Percentiles rank a stretch among this genome's conserved stretches.
phyloP scores from a whole-genome alignment of 1,140 invertebrate genomes.

The Drosophila seguyi region DNA sequence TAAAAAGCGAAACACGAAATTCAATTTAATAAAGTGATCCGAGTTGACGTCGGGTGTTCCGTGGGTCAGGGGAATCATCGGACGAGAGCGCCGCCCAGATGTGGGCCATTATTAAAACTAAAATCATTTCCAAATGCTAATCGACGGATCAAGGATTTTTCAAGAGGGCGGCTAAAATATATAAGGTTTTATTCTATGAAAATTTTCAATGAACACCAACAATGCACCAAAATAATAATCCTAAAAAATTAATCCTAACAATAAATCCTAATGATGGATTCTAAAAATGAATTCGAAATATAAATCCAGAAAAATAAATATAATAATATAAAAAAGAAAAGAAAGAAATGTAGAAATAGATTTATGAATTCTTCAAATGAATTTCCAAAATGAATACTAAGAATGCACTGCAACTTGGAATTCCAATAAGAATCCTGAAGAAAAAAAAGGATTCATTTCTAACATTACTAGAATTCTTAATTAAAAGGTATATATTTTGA shows the following conservation, averaged over 20 bases:
- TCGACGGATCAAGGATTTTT: conserved; percentile 5
- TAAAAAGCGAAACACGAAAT: conserved; percentile 62
- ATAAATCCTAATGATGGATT: neutral
- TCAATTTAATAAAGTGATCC: conserved; percentile 59
- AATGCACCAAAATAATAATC: too few relatives aligned
- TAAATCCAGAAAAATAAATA: too few relatives aligned
- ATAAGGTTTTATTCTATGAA: neutral
- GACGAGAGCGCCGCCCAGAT: conserved; percentile 1
- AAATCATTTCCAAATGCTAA: conserved; percentile 26
- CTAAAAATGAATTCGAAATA: neutral
- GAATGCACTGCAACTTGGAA: neutral
- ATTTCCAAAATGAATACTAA: neutral
- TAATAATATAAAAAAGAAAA: too few relatives aligned
- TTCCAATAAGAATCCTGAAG: neutral
- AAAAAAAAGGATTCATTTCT: neutral
- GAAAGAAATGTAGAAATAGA: too few relatives aligned
- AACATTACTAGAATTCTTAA: neutral
- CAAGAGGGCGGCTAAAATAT: neutral
- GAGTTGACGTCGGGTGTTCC: conserved; percentile 23
- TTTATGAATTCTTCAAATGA: neutral
- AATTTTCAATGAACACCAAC: neutral
- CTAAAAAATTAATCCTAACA: neutral
- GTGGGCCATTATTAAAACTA: conserved; percentile 13
- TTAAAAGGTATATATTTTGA: neutral
- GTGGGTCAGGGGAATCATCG: conserved; percentile 18